These are phyloP conservation scores for Pituophis catenifer DNA, from an alignment of 2,113 vertebrate species.

Conservation along the genomic window DNA sequence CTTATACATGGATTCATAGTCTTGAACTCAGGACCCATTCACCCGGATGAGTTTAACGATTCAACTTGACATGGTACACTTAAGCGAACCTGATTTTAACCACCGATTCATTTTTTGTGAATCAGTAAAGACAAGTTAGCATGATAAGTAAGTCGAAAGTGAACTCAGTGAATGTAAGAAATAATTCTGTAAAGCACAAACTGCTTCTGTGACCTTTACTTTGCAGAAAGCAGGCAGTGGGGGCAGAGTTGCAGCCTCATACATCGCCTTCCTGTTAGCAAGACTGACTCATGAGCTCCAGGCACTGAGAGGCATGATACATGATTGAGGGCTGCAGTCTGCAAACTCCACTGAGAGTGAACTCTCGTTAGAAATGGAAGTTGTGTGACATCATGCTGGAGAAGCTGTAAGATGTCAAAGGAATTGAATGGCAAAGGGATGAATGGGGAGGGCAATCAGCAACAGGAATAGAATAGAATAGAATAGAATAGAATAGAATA, in stretches of 20 bases:
- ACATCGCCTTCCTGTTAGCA: not conserved
- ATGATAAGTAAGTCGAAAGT: not conserved
- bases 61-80: not conserved
- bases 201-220: not conserved
- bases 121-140: not conserved
- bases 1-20: not conserved
- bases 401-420: not conserved
- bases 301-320: not conserved
- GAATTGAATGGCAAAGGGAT: not conserved
- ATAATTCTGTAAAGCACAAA: not conserved
- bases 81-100: not conserved
- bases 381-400: not conserved
- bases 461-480: not conserved
- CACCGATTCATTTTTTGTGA: not conserved
- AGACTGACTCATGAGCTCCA: not conserved
- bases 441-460: not conserved
- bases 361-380: not conserved
- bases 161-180: not conserved
- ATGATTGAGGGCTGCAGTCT: not conserved
- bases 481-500: too few species aligned
- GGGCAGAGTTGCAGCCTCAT: not conserved
- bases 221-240: not conserved
- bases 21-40: not conserved
- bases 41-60: not conserved
- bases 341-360: not conserved